These are phyloP conservation scores for Laupala kohalensis DNA, from an alignment of 1,140 invertebrate genomes.

Conservation along the genomic window DNA sequence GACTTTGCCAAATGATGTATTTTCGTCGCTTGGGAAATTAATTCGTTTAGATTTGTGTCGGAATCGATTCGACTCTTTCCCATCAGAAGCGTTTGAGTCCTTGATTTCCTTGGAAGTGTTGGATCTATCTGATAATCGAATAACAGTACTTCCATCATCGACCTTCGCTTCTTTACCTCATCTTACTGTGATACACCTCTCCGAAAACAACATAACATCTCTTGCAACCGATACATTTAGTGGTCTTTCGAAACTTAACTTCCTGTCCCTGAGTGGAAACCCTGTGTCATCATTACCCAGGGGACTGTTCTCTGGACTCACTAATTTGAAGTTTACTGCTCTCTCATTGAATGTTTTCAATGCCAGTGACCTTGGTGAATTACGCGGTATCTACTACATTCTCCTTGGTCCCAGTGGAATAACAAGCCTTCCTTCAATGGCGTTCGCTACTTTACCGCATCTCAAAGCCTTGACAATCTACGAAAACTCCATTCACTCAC, in stretches of 20 bases:
- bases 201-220: slow-evolving; percentile 23
- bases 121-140: slow-evolving; percentile 13
- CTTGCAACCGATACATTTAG: slow-evolving; percentile 22
- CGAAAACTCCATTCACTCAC: background rate
- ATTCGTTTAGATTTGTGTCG: background rate
- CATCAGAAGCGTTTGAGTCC: slow-evolving; percentile 11
- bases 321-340: background rate
- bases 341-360: background rate
- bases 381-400: slow-evolving; percentile 21
- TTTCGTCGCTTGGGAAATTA: background rate
- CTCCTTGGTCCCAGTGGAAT: slow-evolving; percentile 25
- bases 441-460: slow-evolving; percentile 16
- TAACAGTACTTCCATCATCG: slow-evolving; percentile 18
- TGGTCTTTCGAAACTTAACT: slow-evolving; percentile 19
- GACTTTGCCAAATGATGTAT: background rate
- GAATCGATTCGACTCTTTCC: slow-evolving; percentile 7
- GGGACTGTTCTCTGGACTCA: background rate
- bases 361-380: slow-evolving; percentile 9
- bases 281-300: slow-evolving; percentile 20
- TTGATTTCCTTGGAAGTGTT: slow-evolving; percentile 1
- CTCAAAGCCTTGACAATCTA: slow-evolving; percentile 9
- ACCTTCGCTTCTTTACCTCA: slow-evolving; percentile 20
- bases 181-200: slow-evolving; percentile 23
- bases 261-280: slow-evolving; percentile 25
- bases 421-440: slow-evolving; percentile 6